Evolutionary conservation across 2,888 invertebrate genomes (phyloP), one percentile per base, ranked within the genome.

Genomic region (Dynastes grantii): DNA sequence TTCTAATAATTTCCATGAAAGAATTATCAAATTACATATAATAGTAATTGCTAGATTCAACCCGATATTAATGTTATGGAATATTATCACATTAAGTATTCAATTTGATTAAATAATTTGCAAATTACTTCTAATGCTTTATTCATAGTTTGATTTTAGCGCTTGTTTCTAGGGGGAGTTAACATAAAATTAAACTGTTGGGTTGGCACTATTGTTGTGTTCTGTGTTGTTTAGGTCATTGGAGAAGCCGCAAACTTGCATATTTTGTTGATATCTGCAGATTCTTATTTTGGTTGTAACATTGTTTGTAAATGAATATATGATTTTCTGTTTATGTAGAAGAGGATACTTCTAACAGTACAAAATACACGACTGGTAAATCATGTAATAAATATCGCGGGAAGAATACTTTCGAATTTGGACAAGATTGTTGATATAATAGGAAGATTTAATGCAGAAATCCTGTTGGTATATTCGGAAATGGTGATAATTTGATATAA

Each of bases 241-340:
- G 71, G 13, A 64, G 64, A 78, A 70, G 78, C 78, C 78, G 78
- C 78, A 73, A 78, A 78, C 78, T 78, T 78, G 78, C 78, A 78
- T 78, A 78, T 78, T 73, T 78, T 78, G 73, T 73, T 78, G 78
- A 78, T 71, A 64, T 78, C 73, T 71, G 63, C 61, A 64, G 68
- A 29, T 27, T 29, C 29, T 77, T 55, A 65, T 29, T 51, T 5
- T 68, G 40, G 5, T 9, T 53, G 37, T 8, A n/a, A 16, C 9
- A 37, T 55, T n/a, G 32, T 55, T 32, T 37, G 9, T 37, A 29
- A 37, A 55, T 32, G 37, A 9, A 55, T 32, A 53, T 55, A 37
- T 29, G 32, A 55, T 32, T 13, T 53, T 71, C 16, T 65, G 40
- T n/a, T 65, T 37, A 16, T 13, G 37, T 40, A 65, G 37, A 16